Conservation (phyloP, 2,797 vertebrate genomes). For the Rhodeus uyekii region DNA sequence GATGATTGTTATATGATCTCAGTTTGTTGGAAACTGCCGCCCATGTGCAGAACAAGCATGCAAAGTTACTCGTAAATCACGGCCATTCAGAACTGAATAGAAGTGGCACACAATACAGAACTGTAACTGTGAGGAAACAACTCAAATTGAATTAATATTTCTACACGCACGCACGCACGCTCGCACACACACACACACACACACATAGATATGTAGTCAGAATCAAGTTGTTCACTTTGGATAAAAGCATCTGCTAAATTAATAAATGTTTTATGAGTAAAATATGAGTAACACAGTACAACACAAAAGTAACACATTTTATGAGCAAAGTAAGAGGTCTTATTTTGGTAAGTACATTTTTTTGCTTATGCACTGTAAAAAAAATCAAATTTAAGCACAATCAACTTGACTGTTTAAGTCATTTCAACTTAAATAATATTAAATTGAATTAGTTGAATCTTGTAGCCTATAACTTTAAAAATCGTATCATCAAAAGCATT, state of each 20-base stretch:
- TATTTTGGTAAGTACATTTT: too few species aligned
- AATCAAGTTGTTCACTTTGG: too few species aligned
- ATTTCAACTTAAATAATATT: neutral
- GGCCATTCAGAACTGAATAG: neutral
- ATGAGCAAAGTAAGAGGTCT: too few species aligned
- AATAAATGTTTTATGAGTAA: too few species aligned
- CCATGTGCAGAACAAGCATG: neutral
- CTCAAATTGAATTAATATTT: neutral
- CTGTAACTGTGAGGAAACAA: neutral
- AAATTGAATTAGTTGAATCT: neutral
- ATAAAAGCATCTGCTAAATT: too few species aligned
- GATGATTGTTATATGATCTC: neutral
- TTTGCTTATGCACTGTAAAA: neutral
- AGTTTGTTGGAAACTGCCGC: neutral
- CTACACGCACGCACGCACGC: too few species aligned
- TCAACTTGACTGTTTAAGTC: neutral
- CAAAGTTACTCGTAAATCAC: neutral
- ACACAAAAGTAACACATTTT: too few species aligned
- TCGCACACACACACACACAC: too few species aligned
- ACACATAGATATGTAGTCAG: too few species aligned
- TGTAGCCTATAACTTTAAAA: neutral
- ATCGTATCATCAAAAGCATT: too few species aligned
- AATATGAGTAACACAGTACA: too few species aligned
- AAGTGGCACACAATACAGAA: neutral
- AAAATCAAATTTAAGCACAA: too few species aligned